These are phyloP conservation scores for Delichon dasypus DNA, from an alignment of 2,797 vertebrate species.

Conservation along the genomic window DNA sequence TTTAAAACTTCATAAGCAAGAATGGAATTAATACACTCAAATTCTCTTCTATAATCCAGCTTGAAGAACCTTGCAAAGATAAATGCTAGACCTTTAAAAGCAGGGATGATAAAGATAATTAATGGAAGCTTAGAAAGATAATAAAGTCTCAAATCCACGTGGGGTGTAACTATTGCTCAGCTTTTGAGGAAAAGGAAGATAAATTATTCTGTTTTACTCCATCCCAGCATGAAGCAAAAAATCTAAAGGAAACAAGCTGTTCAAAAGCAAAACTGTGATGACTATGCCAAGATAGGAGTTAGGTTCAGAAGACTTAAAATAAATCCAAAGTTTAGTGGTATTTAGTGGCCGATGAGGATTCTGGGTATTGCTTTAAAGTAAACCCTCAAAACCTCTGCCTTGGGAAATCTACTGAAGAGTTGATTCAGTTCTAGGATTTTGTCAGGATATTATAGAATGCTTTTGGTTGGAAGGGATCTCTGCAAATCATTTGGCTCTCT, in stretches of 20 bases:
- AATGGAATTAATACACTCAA: conserved; percentile 25
- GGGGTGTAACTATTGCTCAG: conserved; percentile 37
- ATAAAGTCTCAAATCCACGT: conserved; percentile 54
- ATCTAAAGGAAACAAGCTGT: conserved; percentile 58
- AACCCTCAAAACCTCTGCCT: not conserved
- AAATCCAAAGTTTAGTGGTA: conserved; percentile 3
- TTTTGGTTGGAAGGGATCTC: not conserved
- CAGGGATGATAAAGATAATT: conserved; percentile 63
- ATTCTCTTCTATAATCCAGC: conserved; percentile 19
- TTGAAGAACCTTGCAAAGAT: conserved; percentile 46
- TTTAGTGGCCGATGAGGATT: not conserved
- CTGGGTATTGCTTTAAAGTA: not conserved
- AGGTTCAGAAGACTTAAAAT: conserved; percentile 3
- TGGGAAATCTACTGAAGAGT: not conserved
- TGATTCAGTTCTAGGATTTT: not conserved
- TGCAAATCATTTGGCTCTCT: not conserved
- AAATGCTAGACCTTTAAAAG: conserved; percentile 58
- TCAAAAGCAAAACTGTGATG: conserved; percentile 53
- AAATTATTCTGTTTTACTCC: conserved; percentile 55
- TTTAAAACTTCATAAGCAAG: conserved; percentile 25
- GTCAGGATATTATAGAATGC: not conserved
- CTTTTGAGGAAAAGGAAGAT: conserved; percentile 64
- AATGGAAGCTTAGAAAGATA: conserved; percentile 58
- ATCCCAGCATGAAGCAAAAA: conserved; percentile 49
- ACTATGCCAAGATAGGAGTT: conserved; percentile 33